Percentiles rank a stretch among this genome's conserved stretches.
Evolutionary conservation across 2,888 invertebrate species (phyloP).

Genomic region (Cantharis lateralis): DNA sequence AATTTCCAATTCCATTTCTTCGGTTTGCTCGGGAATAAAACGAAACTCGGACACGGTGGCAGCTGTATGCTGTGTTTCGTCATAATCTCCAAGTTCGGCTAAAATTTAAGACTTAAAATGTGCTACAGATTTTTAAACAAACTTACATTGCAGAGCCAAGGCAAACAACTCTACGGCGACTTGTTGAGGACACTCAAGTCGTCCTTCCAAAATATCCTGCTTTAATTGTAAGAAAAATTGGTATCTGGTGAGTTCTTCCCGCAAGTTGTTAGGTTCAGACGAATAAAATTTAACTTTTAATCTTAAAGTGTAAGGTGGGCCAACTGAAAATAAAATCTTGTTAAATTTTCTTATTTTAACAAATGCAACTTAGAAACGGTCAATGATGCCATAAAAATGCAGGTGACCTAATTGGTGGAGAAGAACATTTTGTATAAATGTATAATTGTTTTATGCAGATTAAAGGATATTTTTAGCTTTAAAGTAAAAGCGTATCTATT

Average conservation of each 20-base stretch:
- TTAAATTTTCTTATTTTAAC: neutral
- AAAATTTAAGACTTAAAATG: conserved; percentile 31
- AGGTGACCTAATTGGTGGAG: too few relatives aligned
- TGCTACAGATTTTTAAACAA: neutral
- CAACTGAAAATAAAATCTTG: conserved; percentile 66
- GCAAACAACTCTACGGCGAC: conserved; percentile 90
- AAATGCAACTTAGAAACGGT: too few relatives aligned
- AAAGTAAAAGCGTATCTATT: too few relatives aligned
- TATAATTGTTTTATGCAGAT: too few relatives aligned
- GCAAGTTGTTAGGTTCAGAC: conserved; percentile 93
- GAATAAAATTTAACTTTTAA: conserved; percentile 98
- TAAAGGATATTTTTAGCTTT: too few relatives aligned
- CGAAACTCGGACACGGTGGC: conserved; percentile 97
- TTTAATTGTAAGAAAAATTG: conserved; percentile 98
- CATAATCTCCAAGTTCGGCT: conserved; percentile 98
- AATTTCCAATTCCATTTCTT: conserved; percentile 94
- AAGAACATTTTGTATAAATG: too few relatives aligned
- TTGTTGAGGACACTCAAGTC: conserved; percentile 85
- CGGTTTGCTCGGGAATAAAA: conserved; percentile 94
- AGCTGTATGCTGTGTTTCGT: conserved; percentile 89
- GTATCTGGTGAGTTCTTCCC: conserved; percentile 97
- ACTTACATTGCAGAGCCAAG: conserved; percentile 88
- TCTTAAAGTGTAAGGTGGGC: conserved; percentile 94
- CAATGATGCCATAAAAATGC: too few relatives aligned
- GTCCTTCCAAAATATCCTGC: conserved; percentile 90